These are phyloP conservation scores for Pseudonaja textilis DNA, from an alignment of 2,113 vertebrate species.

Conservation along the genomic window DNA sequence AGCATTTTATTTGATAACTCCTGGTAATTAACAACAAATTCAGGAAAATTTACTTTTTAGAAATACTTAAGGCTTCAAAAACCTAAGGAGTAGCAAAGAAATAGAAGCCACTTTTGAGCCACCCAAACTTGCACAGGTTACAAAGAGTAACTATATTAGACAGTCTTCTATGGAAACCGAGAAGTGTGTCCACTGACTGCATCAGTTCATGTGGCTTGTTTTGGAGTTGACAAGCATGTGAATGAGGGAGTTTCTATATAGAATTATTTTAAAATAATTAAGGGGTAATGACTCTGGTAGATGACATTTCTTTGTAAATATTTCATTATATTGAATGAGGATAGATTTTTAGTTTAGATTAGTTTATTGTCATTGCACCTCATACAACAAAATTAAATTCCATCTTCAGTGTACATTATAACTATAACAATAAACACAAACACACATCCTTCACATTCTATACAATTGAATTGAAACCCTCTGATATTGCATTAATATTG, in stretches of 20 bases:
- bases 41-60: neutral
- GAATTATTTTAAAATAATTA: neutral
- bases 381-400: too few relatives aligned
- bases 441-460: too few relatives aligned
- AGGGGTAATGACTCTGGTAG: neutral
- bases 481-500: too few relatives aligned
- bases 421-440: too few relatives aligned
- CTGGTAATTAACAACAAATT: neutral
- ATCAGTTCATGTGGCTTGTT: neutral
- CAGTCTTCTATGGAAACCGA: neutral
- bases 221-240: neutral
- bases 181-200: neutral
- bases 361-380: too few relatives aligned
- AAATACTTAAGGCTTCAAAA: neutral
- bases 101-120: neutral
- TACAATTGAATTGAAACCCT: too few relatives aligned
- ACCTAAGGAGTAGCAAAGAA: neutral
- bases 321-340: neutral
- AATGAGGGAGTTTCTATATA: too few relatives aligned
- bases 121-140: neutral
- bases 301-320: neutral
- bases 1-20: neutral
- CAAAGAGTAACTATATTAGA: neutral
- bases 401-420: too few relatives aligned
- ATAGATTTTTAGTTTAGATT: neutral